Evolutionary conservation across 2,888 invertebrate genomes (phyloP).

Genomic region (Dusona sp.): DNA sequence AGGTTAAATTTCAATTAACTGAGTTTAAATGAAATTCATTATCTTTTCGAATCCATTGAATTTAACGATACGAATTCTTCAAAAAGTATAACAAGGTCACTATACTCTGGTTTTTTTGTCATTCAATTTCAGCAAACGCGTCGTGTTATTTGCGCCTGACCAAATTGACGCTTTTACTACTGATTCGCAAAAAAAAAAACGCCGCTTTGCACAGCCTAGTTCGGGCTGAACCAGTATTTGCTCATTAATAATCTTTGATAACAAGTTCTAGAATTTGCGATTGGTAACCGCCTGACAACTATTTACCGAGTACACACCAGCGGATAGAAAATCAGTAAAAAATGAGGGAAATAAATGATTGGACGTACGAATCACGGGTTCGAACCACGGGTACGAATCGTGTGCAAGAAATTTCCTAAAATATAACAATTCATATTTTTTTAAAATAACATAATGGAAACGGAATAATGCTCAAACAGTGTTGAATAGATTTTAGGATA

Average conservation of each 20-base stretch:
- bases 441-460: not conserved
- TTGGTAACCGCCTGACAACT: not conserved
- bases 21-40: no score
- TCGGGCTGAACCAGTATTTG: not conserved
- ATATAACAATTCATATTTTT: not conserved
- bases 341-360: not conserved
- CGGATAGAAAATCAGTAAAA: not conserved
- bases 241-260: conserved; percentile 2
- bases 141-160: conserved; percentile 19
- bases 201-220: not conserved
- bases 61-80: not conserved
- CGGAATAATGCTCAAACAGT: not conserved
- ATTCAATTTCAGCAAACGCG: conserved; percentile 13
- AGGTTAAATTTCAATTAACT: no score
- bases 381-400: not conserved
- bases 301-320: not conserved
- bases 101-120: not conserved
- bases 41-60: no score
- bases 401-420: not conserved
- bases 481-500: not conserved
- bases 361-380: not conserved
- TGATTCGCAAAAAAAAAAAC: conserved; percentile 18
- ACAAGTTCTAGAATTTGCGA: not conserved
- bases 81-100: not conserved
- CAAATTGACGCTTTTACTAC: conserved; percentile 20